These are phyloP conservation scores for Myotis vivesi DNA, from an alignment of 2,797 vertebrate genomes.

Conservation along the genomic window DNA sequence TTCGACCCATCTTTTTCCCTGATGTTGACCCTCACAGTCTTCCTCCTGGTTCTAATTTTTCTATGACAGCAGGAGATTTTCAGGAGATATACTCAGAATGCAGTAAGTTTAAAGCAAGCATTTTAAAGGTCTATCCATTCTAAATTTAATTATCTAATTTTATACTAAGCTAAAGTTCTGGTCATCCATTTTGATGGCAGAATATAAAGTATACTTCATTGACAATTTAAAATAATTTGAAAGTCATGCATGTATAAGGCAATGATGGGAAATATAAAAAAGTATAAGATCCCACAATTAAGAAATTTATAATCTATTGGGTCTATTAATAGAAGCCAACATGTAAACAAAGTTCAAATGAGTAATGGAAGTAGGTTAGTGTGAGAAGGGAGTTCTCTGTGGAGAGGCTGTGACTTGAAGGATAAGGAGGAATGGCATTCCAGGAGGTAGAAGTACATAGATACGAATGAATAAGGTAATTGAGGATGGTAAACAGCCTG, in stretches of 20 bases:
- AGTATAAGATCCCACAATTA: background rate
- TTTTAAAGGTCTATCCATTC: slow-evolving; percentile 34
- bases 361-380: background rate
- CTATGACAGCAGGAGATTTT: slow-evolving; percentile 99
- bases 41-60: slow-evolving; percentile 93
- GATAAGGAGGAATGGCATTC: background rate
- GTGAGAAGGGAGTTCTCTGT: background rate
- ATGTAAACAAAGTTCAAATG: background rate
- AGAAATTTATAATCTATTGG: background rate
- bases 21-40: slow-evolving; percentile 96
- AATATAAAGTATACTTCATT: background rate
- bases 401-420: background rate
- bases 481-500: background rate
- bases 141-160: slow-evolving; percentile 32
- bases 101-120: slow-evolving; percentile 85
- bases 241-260: background rate
- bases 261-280: slow-evolving; percentile 3
- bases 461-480: background rate
- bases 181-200: slow-evolving; percentile 30
- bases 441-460: background rate
- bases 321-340: background rate
- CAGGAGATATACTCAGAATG: slow-evolving; percentile 95
- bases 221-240: slow-evolving; percentile 46
- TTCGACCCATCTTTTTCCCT: slow-evolving; percentile 93
- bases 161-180: background rate